Percentiles rank a stretch among this genome's conserved stretches.
These are phyloP conservation scores for Trisateles emortualis DNA, from an alignment of 2,888 invertebrate genomes.

Conservation along the genomic window DNA sequence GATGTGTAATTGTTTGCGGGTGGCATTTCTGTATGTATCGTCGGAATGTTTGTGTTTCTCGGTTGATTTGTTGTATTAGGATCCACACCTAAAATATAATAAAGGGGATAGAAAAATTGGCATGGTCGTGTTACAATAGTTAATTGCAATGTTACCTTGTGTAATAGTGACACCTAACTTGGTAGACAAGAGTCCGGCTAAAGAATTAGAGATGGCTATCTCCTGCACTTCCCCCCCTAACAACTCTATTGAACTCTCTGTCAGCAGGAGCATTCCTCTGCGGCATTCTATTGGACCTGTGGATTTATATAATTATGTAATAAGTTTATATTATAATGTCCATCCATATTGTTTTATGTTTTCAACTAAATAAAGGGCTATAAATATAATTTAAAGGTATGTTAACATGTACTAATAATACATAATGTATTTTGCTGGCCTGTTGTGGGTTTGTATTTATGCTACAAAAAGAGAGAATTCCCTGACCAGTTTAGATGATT, in stretches of 20 bases:
- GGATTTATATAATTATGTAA: not conserved
- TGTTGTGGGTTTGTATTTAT: no score
- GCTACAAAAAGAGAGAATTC: no score
- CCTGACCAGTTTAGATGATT: no score
- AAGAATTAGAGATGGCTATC: constrained; percentile 84
- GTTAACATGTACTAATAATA: no score
- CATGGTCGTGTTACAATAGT: no score
- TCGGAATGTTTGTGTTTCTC: constrained; percentile 60
- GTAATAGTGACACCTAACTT: constrained; percentile 82
- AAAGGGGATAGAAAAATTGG: not conserved
- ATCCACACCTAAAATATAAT: constrained; percentile 54
- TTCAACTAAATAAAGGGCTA: no score
- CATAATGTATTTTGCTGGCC: no score
- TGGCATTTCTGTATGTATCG: constrained; percentile 61
- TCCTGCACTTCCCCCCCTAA: constrained; percentile 92
- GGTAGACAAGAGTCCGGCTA: constrained; percentile 87
- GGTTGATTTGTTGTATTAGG: constrained; percentile 53
- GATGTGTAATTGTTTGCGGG: constrained; percentile 28
- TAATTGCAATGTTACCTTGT: no score
- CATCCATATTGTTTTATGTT: no score
- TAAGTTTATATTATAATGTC: no score
- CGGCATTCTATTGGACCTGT: constrained; percentile 90
- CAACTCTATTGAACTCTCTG: constrained; percentile 86
- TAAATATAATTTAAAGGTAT: no score
- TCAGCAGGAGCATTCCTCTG: constrained; percentile 89